Conservation (phyloP, 2,113 vertebrate genomes). For the Corythoichthys haematopterus region DNA sequence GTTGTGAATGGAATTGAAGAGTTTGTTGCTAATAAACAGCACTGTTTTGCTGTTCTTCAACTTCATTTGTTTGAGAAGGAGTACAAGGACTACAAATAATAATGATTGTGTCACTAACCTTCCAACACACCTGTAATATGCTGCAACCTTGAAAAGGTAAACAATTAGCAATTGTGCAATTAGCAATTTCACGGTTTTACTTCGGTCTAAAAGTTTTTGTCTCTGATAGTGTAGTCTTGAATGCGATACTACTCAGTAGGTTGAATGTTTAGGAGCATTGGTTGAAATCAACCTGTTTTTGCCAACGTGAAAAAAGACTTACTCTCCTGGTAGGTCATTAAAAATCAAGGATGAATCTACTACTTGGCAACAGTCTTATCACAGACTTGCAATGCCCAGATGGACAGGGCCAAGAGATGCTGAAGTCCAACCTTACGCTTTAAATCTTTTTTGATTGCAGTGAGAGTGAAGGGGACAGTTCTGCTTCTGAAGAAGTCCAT, state of each 20-base stretch:
- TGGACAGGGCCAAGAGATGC: slow-evolving; percentile 44
- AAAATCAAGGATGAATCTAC: slow-evolving; percentile 47
- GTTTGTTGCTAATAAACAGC: background rate
- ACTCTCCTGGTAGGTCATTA: slow-evolving; percentile 48
- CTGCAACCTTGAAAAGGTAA: too few relatives aligned
- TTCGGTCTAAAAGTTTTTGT: too few relatives aligned
- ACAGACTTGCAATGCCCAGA: slow-evolving; percentile 20
- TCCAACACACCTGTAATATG: too few relatives aligned
- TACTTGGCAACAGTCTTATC: slow-evolving; percentile 53
- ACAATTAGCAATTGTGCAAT: too few relatives aligned
- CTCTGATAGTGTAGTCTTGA: too few relatives aligned
- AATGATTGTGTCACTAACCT: too few relatives aligned
- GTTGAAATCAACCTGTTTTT: background rate
- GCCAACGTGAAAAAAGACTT: background rate
- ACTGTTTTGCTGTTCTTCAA: too few relatives aligned
- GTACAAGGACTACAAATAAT: too few relatives aligned
- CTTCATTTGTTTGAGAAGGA: too few relatives aligned
- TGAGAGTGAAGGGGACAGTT: background rate
- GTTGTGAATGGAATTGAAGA: background rate
- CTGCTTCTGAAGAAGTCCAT: background rate
- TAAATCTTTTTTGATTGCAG: slow-evolving; percentile 10
- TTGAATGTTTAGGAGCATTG: background rate
- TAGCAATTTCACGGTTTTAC: too few relatives aligned
- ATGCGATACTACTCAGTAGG: background rate
- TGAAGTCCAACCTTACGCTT: slow-evolving; percentile 11